These are phyloP conservation scores for Syngnathoides biaculeatus DNA, from an alignment of 2,113 vertebrate genomes.

Conservation along the genomic window DNA sequence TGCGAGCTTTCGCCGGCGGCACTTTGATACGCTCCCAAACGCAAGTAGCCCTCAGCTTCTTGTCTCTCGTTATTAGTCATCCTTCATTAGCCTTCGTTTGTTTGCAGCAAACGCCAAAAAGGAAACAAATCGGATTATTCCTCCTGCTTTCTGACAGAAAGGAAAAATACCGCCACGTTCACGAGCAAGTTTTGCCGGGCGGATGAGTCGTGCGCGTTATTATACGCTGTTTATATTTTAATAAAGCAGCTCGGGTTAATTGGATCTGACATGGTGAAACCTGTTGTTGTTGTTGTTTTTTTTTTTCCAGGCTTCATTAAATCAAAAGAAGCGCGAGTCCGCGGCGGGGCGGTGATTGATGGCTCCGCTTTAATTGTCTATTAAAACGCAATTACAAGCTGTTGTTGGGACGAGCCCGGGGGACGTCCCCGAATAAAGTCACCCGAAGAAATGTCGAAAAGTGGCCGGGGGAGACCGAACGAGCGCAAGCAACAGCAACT, in stretches of 20 bases:
- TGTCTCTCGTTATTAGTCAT: slow-evolving; percentile 29
- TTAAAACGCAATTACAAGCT: slow-evolving; percentile 80
- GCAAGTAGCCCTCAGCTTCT: slow-evolving; percentile 30
- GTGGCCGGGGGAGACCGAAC: slow-evolving; percentile 6
- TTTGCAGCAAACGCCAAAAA: slow-evolving; percentile 14
- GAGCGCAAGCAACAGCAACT: not conserved
- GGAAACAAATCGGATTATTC: slow-evolving; percentile 21
- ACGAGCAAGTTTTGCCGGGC: not conserved
- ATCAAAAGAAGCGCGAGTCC: slow-evolving; percentile 68
- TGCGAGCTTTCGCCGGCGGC: slow-evolving; percentile 4
- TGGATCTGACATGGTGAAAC: slow-evolving; percentile 67
- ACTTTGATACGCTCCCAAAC: slow-evolving; percentile 23
- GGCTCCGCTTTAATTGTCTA: slow-evolving; percentile 75
- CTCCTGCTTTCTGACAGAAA: not conserved
- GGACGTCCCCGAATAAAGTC: slow-evolving; percentile 52
- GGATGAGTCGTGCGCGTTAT: slow-evolving; percentile 1
- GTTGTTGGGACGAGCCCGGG: slow-evolving; percentile 58
- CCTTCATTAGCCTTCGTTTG: slow-evolving; percentile 33
- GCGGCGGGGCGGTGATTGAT: slow-evolving; percentile 71
- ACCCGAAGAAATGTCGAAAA: slow-evolving; percentile 29
- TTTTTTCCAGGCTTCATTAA: slow-evolving; percentile 52
- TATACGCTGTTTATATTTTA: slow-evolving; percentile 19
- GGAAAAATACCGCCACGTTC: slow-evolving; percentile 1
- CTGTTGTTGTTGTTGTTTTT: slow-evolving; percentile 38
- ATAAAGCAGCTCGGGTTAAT: slow-evolving; percentile 66